Percentiles rank a stretch among this genome's conserved stretches.
These are phyloP conservation scores for Halcyon malimbica DNA, from an alignment of 2,113 vertebrate genomes.

Conservation along the genomic window DNA sequence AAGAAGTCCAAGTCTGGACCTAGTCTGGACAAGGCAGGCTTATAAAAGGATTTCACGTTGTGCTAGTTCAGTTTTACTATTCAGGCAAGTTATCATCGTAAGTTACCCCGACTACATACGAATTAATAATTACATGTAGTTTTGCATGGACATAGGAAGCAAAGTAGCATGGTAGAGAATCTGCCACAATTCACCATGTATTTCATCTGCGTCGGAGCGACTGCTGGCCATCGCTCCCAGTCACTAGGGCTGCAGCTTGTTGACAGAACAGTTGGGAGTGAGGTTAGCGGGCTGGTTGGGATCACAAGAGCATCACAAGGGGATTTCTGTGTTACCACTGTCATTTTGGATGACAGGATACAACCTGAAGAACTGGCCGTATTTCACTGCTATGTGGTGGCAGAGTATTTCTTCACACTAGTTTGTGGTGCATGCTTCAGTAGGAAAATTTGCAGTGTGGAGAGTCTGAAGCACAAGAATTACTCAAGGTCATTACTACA, in stretches of 20 bases:
- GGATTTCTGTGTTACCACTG: not conserved
- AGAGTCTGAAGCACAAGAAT: not conserved
- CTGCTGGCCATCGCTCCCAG: not conserved
- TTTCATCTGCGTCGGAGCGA: not conserved
- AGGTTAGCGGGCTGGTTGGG: not conserved
- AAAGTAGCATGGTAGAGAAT: not conserved
- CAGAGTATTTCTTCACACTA: not conserved
- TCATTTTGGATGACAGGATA: not conserved
- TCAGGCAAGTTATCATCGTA: not conserved
- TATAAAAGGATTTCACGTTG: not conserved
- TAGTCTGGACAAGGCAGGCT: not conserved
- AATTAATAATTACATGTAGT: not conserved
- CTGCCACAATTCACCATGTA: not conserved
- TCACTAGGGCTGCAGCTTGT: not conserved
- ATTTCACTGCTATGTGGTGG: not conserved
- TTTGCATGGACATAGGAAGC: not conserved
- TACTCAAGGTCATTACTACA: not conserved
- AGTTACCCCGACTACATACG: not conserved
- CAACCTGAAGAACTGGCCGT: not conserved
- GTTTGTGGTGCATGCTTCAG: not conserved
- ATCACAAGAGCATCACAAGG: not conserved
- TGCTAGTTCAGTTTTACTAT: not conserved
- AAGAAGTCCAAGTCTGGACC: not conserved
- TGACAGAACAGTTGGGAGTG: not conserved
- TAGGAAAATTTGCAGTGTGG: not conserved